Conservation (phyloP, 2,888 invertebrate genomes). For the Acrocera orbiculus region DNA sequence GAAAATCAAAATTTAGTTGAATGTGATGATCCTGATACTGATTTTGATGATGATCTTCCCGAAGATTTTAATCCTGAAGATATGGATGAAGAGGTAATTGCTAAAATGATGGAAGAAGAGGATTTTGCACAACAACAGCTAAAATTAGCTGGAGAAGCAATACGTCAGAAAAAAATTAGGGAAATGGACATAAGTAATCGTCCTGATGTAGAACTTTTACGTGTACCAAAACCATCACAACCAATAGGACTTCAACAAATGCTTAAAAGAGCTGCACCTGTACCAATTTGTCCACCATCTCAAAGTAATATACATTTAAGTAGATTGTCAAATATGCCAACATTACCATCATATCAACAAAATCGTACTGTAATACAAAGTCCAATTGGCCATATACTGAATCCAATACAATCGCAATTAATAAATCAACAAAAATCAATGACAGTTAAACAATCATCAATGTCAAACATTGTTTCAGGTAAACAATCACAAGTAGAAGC, state of each 20-base stretch:
- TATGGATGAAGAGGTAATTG: slow-evolving; percentile 32
- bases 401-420: not conserved
- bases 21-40: slow-evolving; percentile 18
- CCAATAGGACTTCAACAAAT: slow-evolving; percentile 29
- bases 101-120: slow-evolving; percentile 45
- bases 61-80: slow-evolving; percentile 33
- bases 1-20: slow-evolving; percentile 25
- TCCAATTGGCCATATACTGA: not conserved
- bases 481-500: too few species aligned
- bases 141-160: slow-evolving; percentile 23
- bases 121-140: slow-evolving; percentile 39
- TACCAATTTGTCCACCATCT: slow-evolving; percentile 26
- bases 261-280: slow-evolving; percentile 26
- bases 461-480: too few species aligned
- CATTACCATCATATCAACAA: slow-evolving; percentile 1
- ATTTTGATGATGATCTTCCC: slow-evolving; percentile 24
- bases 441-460: too few species aligned
- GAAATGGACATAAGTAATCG: slow-evolving; percentile 28
- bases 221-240: slow-evolving; percentile 22
- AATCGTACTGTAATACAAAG: not conserved
- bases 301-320: slow-evolving; percentile 8
- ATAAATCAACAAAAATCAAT: slow-evolving; percentile 10
- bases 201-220: slow-evolving; percentile 11
- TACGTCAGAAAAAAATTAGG: slow-evolving; percentile 36
- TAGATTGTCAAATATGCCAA: not conserved